Percentiles rank a stretch among this genome's conserved stretches.
Evolutionary conservation across 2,888 invertebrate species (phyloP).

Genomic region (Mongoloraphidia duomilia): DNA sequence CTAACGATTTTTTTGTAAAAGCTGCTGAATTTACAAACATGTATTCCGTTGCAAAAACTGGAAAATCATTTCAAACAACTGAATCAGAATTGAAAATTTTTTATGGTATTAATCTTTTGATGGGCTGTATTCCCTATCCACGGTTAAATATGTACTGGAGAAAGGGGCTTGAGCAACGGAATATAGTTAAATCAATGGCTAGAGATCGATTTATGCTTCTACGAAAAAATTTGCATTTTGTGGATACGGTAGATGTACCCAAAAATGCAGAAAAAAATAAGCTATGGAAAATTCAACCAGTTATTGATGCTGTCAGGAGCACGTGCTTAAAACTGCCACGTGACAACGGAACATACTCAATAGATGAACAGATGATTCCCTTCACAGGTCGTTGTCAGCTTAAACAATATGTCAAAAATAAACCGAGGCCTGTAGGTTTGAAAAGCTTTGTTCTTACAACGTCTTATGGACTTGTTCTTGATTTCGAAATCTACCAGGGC

Average conservation of each 20-base stretch:
- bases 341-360: constrained; percentile 7
- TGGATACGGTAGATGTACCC: constrained; percentile 8
- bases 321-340: constrained; percentile 10
- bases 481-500: constrained; percentile 20
- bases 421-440: constrained; percentile 21
- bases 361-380: constrained; percentile 20
- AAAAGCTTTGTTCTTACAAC: constrained; percentile 24
- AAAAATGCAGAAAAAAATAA: constrained; percentile 10
- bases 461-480: constrained; percentile 13
- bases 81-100: no score
- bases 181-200: constrained; percentile 12
- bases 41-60: no score
- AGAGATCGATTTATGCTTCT: constrained; percentile 14
- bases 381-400: constrained; percentile 17
- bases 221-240: constrained; percentile 13
- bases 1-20: no score
- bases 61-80: no score
- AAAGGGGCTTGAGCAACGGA: neutral
- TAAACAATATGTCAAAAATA: constrained; percentile 17
- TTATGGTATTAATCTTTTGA: constrained; percentile 11
- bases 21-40: no score
- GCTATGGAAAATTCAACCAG: constrained; percentile 17
- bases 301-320: constrained; percentile 18
- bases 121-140: constrained; percentile 13
- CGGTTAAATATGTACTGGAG: constrained; percentile 13